These are phyloP conservation scores for Alosa alosa DNA, from an alignment of 2,113 vertebrate genomes.

Conservation along the genomic window DNA sequence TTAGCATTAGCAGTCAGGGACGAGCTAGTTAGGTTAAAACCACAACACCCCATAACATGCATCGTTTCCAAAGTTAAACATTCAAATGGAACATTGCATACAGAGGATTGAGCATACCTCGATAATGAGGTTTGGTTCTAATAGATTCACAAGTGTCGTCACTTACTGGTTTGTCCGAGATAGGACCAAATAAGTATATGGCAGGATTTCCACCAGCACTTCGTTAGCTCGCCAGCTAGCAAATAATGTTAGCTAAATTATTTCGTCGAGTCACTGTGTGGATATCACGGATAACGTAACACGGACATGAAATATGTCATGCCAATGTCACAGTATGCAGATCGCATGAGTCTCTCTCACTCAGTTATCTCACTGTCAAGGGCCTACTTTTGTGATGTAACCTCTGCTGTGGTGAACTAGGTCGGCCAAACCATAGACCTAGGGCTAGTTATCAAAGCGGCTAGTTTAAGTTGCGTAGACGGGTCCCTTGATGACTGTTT, in stretches of 20 bases:
- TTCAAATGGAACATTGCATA: neutral
- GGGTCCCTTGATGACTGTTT: conserved; percentile 13
- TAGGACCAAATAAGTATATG: neutral
- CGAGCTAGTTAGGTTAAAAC: neutral
- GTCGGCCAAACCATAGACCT: conserved; percentile 36
- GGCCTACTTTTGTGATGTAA: conserved; percentile 60
- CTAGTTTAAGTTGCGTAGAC: neutral
- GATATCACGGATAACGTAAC: conserved; percentile 1
- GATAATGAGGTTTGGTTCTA: neutral
- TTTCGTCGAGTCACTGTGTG: conserved; percentile 45
- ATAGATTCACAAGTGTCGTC: neutral
- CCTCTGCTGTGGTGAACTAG: conserved; percentile 54
- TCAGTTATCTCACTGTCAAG: conserved; percentile 46
- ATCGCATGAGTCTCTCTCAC: neutral
- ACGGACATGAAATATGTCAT: conserved; percentile 35
- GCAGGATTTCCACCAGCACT: conserved; percentile 19
- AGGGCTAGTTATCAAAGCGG: neutral
- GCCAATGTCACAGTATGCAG: conserved; percentile 2
- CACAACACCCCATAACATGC: neutral
- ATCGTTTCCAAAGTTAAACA: neutral
- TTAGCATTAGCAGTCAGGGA: neutral
- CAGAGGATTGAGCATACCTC: neutral
- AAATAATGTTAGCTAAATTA: conserved; percentile 17
- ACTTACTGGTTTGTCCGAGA: conserved; percentile 15
- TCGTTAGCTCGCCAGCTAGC: conserved; percentile 22